Base-by-base conservation (phyloP, 2,797 vertebrate genomes). In the Pangasius macronema region DNA sequence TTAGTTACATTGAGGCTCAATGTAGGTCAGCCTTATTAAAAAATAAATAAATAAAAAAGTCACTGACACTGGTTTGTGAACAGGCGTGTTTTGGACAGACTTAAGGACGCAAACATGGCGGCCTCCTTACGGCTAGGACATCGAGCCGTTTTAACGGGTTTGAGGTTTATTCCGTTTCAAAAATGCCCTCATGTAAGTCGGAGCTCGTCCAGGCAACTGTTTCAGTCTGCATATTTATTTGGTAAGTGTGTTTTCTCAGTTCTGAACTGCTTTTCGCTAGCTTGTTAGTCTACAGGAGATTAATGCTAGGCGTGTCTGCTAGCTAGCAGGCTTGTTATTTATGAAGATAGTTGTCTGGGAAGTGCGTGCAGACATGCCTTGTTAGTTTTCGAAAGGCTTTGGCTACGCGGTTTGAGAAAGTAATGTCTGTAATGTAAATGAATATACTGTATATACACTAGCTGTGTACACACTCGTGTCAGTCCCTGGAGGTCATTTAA, bases 101-200 rank as follows among this genome's bases (percentile, higher is more conserved):
- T 73, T 87, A 91, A 95, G 93, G 95, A 92, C 93, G 92, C 94
- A 85, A 94, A 94, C 91, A 96, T 96, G 96, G 96, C 96, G 91
- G 94, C 95, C 90, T 96, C 96, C 95, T 94, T 96, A 89, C 94
- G 93, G 87, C 88, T 96, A 90, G 94, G 95, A 92, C 95, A 93
- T 93, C 94, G 92, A 79, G 93, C 92, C 86, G 88, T 95, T 72
- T 89, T 94, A 88, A 91, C 93, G 76, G 93, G 94, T 20, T 76
- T 95, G 2, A 94, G 88, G 89, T 91, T 95, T 36, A 90, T 93
- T 39, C 39, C 90, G 0, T 57, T 93, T 30, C 91, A 91, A 22
- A 94, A 91, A 92, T 91, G 89, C 18, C 77, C 89, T 8, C 87
- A 85, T 0, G 82, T 90, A 13, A 90, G 88, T n/a, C 93, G 92